phyloP scores from a whole-genome alignment of 1,140 invertebrate genomes.

The Hyles vespertilio region DNA sequence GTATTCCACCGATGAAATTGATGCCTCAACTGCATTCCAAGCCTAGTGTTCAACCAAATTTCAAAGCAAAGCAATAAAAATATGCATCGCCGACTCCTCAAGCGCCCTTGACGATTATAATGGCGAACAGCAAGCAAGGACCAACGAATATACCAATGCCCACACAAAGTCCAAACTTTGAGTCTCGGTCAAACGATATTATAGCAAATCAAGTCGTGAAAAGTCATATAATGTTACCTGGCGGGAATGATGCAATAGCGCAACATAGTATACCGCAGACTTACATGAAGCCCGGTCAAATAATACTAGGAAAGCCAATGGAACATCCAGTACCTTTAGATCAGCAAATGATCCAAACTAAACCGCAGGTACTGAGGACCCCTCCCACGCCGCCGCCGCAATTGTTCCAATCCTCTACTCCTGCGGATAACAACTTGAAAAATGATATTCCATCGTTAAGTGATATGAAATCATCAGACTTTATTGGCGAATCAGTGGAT shows the following conservation, averaged over 20 bases:
- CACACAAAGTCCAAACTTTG: constrained; percentile 55
- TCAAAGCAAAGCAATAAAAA: constrained; percentile 22
- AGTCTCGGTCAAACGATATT: constrained; percentile 66
- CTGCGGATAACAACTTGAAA: constrained; percentile 25
- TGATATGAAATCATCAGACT: constrained; percentile 71
- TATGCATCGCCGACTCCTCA: constrained; percentile 20
- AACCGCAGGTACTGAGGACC: constrained; percentile 37
- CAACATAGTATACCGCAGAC: constrained; percentile 46
- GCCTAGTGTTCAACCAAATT: constrained; percentile 36
- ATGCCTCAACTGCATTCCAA: constrained; percentile 47
- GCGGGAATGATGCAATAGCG: constrained; percentile 35
- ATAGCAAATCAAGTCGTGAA: constrained; percentile 71
- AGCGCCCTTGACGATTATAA: constrained; percentile 35
- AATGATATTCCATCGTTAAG: constrained; percentile 32
- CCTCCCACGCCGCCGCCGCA: constrained; percentile 32
- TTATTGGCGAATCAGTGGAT: constrained; percentile 67
- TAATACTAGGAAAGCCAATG: constrained; percentile 72
- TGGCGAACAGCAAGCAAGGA: constrained; percentile 43
- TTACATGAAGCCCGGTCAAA: constrained; percentile 63
- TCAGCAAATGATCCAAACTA: constrained; percentile 63
- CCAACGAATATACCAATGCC: constrained; percentile 31
- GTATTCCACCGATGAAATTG: constrained; percentile 57
- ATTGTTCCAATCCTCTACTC: constrained; percentile 29
- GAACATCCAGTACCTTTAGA: constrained; percentile 67
- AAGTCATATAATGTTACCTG: constrained; percentile 66